phyloP scores from a whole-genome alignment of 2,888 invertebrate species.

The Odontomyia ornata region DNA sequence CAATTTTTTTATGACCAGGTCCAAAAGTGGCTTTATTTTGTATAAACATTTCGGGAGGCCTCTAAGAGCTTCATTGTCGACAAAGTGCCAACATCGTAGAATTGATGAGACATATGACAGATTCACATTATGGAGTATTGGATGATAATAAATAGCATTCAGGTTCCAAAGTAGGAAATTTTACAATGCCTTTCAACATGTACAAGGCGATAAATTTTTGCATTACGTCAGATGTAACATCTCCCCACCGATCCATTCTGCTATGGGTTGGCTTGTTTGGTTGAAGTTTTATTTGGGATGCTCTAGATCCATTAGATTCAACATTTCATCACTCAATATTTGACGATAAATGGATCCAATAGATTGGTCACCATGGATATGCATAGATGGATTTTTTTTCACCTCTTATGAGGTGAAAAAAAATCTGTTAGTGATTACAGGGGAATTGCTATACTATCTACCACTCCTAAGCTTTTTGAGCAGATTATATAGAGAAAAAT shows the following conservation, averaged over 20 bases:
- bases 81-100: conserved; percentile 18
- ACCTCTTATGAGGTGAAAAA: no score
- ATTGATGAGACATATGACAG: conserved; percentile 18
- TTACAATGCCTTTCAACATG: conserved; percentile 21
- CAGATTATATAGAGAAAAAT: no score
- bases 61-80: conserved; percentile 2
- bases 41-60: background rate
- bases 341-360: background rate
- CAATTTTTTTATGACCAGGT: background rate
- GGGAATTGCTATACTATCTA: no score
- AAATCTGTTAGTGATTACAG: no score
- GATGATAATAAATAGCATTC: conserved; percentile 3
- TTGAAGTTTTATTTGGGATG: conserved; percentile 6
- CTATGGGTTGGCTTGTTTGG: conserved; percentile 17
- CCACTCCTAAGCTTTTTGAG: no score
- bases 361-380: background rate
- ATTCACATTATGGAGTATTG: conserved; percentile 6
- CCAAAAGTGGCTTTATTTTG: conserved; percentile 7
- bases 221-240: background rate
- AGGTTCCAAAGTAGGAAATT: conserved; percentile 3
- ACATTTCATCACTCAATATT: background rate
- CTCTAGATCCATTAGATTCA: background rate
- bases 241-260: background rate
- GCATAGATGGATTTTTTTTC: background rate
- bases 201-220: conserved; percentile 9